Conservation (phyloP, 2,888 invertebrate genomes). For the Rhogogaster chlorosoma region DNA sequence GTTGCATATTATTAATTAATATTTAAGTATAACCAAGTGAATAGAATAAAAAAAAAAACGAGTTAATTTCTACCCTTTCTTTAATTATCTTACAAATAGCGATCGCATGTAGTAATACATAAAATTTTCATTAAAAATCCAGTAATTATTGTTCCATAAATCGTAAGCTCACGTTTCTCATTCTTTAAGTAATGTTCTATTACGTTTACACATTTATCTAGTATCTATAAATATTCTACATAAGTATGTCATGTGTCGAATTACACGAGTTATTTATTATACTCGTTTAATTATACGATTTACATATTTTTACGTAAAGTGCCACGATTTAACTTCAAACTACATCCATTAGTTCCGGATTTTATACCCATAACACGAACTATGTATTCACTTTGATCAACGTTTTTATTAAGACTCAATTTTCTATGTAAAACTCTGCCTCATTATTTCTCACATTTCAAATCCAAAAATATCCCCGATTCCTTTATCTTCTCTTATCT, state of each 20-base stretch:
- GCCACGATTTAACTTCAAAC: conserved; percentile 28
- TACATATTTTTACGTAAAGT: not conserved
- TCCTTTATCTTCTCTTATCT: not conserved
- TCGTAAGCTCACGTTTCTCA: not conserved
- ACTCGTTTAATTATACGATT: not conserved
- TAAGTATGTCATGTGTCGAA: not conserved
- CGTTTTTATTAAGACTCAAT: conserved; percentile 26
- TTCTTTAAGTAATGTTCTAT: not conserved
- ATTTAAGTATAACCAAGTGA: conserved; percentile 24
- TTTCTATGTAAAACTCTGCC: not conserved
- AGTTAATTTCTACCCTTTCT: not conserved
- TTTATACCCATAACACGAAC: conserved; percentile 4
- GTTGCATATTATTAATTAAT: conserved; percentile 25
- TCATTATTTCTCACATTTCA: not conserved
- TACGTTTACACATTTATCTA: conserved; percentile 3
- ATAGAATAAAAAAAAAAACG: not conserved
- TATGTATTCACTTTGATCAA: conserved; percentile 8
- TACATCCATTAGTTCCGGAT: not conserved
- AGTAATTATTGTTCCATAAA: not conserved
- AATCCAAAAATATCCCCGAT: not conserved
- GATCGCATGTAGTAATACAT: not conserved
- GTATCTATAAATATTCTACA: not conserved
- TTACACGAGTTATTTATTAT: not conserved
- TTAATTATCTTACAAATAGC: not conserved
- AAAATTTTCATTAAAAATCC: not conserved